phyloP scores from a whole-genome alignment of 1,140 invertebrate species.

The Drosophila pseudoananassae region DNA sequence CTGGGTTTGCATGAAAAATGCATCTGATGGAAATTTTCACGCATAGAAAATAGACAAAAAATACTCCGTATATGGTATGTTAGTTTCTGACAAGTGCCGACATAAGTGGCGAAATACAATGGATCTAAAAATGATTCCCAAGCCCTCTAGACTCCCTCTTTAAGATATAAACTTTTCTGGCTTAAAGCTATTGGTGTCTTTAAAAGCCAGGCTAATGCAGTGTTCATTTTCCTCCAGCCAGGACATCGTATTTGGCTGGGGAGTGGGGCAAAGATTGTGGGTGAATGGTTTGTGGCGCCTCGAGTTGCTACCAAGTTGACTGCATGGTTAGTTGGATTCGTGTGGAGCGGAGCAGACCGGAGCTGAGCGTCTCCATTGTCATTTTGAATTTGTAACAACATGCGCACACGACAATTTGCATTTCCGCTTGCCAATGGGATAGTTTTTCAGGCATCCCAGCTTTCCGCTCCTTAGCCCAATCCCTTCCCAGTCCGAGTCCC shows the following conservation, averaged over 20 bases:
- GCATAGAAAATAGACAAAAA: slow-evolving; percentile 36
- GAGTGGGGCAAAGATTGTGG: background rate
- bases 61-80: background rate
- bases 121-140: background rate
- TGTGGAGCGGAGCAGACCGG: slow-evolving; percentile 36
- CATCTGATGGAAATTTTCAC: slow-evolving; percentile 38
- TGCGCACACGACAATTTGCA: slow-evolving; percentile 77
- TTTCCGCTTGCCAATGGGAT: slow-evolving; percentile 72
- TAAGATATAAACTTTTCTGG: background rate
- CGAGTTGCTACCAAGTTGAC: slow-evolving; percentile 51
- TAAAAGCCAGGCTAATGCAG: slow-evolving; percentile 44
- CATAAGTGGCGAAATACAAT: slow-evolving; percentile 25
- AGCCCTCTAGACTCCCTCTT: background rate
- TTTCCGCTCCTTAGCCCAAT: slow-evolving; percentile 6
- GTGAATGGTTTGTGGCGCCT: slow-evolving; percentile 27
- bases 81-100: slow-evolving; percentile 23
- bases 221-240: no score
- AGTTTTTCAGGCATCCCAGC: slow-evolving; percentile 42
- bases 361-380: slow-evolving; percentile 52
- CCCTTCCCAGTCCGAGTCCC: background rate
- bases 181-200: slow-evolving; percentile 37
- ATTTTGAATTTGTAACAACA: slow-evolving; percentile 81
- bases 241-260: slow-evolving; percentile 1
- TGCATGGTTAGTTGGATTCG: slow-evolving; percentile 68
- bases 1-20: slow-evolving; percentile 44